Evolutionary conservation across 2,113 vertebrate genomes (phyloP).

Genomic region (Syngnathoides biaculeatus): DNA sequence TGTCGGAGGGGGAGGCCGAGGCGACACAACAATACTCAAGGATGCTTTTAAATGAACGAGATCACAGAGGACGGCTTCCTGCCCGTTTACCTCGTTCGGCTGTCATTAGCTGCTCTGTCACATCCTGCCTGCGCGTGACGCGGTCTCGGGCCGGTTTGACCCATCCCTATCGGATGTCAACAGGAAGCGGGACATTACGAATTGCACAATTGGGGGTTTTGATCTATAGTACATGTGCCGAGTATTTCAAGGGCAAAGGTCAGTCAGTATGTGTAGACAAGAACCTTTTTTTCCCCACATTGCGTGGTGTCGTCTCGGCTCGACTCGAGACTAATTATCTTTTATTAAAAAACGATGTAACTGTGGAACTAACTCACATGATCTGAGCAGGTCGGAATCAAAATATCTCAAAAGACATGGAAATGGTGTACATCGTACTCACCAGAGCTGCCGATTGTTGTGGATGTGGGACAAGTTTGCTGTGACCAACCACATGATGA

Average conservation of each 20-base stretch:
- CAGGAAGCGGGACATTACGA: conserved; percentile 68
- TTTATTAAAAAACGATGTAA: no score
- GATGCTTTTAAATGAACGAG: conserved; percentile 52
- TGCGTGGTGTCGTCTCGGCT: no score
- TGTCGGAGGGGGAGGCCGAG: conserved; percentile 27
- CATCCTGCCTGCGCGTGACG: conserved; percentile 39
- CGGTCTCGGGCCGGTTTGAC: conserved; percentile 45
- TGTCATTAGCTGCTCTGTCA: conserved; percentile 61
- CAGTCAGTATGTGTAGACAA: neutral
- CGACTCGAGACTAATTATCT: no score
- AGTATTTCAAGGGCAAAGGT: conserved; percentile 2
- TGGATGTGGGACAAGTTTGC: no score
- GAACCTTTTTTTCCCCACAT: no score
- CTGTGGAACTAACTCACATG: no score
- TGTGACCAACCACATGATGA: no score
- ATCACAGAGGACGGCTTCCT: conserved; percentile 60
- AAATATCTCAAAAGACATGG: no score
- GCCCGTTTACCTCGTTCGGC: conserved; percentile 40
- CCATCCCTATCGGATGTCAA: conserved; percentile 53
- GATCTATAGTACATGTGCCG: conserved; percentile 14
- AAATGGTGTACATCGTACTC: no score
- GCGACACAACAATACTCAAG: conserved; percentile 55
- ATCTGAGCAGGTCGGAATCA: no score
- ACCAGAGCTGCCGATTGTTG: no score
- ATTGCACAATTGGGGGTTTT: conserved; percentile 24